Base-by-base conservation (phyloP, 2,888 invertebrate species). In the Erebia epiphron region DNA sequence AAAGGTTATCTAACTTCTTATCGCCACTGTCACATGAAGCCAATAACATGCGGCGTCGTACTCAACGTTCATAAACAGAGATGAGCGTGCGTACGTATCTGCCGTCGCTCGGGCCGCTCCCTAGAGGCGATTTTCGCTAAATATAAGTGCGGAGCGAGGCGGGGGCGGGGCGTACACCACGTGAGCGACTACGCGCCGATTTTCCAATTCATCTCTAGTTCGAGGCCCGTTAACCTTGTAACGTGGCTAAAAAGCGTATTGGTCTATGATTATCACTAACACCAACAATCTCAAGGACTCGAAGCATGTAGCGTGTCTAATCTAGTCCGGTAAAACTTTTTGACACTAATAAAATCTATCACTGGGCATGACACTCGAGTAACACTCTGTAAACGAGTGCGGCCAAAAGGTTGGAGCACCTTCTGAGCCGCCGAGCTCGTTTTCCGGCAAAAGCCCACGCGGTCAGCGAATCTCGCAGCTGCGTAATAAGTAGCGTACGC, bases 71-170 rank as follows among this genome's bases (percentile, higher is more conserved):
- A 88, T 90, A 90, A 90, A 90, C 91, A 91, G 90, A n/a, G n/a
- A n/a, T n/a, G n/a, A 86, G 83, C 85, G 84, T 81, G 83, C 35
- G 35, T 35, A 35, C 84, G 84, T 83, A 83, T 83, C 88, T 81
- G 86, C 86, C 86, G 87, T 92, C n/a, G 52, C 35, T 57, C 89
- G 88, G 88, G 80, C 88, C 86, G 90, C 83, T 90, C 88, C 90
- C 90, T 91, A 93, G 91, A 92, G 92, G 89, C 86, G 90, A 92
- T 92, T 92, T 92, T 92, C 91, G 92, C 92, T 92, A 93, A 93
- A 93, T 92, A 92, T 92, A 93, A 89, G 90, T 83, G 88, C 88
- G 86, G 86, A 72, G 84, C 87, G 88, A 89, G 89, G 91, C 90
- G 90, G 89, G 91, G 91, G 90, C 91, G 89, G 92, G 90, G 89